A percentile compares a stretch with the other conserved stretches of the same genome.
phyloP scores from a whole-genome alignment of 2,888 invertebrate genomes.

The Luffia ferchaultella region DNA sequence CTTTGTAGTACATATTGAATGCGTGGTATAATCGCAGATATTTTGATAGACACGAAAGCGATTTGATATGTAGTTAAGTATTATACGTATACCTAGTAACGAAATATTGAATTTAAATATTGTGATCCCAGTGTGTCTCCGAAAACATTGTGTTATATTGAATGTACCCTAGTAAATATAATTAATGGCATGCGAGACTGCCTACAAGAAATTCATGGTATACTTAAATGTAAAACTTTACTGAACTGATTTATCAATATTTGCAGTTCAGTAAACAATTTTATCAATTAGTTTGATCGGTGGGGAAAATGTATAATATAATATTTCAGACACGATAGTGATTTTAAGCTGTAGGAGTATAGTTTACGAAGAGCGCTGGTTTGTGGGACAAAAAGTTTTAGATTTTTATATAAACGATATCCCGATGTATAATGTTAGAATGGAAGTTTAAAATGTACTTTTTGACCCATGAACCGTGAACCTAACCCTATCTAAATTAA shows the following conservation, averaged over 20 bases:
- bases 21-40: too few relatives aligned
- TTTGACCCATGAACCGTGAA: slow-evolving; percentile 12
- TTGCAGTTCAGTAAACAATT: too few relatives aligned
- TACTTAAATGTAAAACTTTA: too few relatives aligned
- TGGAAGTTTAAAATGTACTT: slow-evolving; percentile 14
- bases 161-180: slow-evolving; percentile 8
- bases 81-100: too few relatives aligned
- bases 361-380: neutral
- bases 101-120: neutral
- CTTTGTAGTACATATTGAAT: too few relatives aligned
- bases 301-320: slow-evolving; percentile 2
- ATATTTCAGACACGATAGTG: slow-evolving; percentile 2
- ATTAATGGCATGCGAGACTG: slow-evolving; percentile 17
- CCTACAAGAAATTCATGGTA: neutral
- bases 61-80: too few relatives aligned
- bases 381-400: slow-evolving; percentile 19
- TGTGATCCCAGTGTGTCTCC: neutral
- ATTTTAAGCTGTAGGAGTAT: slow-evolving; percentile 1
- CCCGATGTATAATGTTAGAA: slow-evolving; percentile 8
- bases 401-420: slow-evolving; percentile 13
- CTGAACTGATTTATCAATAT: too few relatives aligned
- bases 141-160: neutral
- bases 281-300: slow-evolving; percentile 4
- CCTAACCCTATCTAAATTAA: slow-evolving; percentile 15
- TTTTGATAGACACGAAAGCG: too few relatives aligned